phyloP scores from a whole-genome alignment of 2,888 invertebrate species.

The Chirona hameri region DNA sequence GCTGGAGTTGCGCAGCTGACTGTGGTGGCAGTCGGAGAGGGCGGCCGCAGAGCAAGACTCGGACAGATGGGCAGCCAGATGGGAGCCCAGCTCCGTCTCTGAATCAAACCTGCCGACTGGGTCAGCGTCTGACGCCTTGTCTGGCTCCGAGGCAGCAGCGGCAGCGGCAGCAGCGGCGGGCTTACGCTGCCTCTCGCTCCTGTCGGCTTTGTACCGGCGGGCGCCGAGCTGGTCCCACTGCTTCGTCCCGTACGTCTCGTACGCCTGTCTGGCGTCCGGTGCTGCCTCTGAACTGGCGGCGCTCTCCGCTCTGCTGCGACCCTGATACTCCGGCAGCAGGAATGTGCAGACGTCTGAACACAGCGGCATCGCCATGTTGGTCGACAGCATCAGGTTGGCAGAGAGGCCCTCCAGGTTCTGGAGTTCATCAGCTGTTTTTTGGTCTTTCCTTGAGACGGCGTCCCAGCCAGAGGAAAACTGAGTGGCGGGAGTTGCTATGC shows the following conservation, averaged over 20 bases:
- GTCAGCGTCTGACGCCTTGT: neutral
- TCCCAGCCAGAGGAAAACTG: neutral
- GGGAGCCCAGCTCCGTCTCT: neutral
- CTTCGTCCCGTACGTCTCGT: neutral
- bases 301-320: no score
- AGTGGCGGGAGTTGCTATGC: neutral
- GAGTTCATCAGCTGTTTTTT: no score
- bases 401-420: no score
- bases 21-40: neutral
- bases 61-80: neutral
- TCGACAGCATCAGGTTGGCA: neutral
- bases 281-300: neutral
- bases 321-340: neutral
- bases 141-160: neutral
- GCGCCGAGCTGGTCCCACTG: neutral
- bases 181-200: no score
- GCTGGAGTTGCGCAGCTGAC: slow-evolving; percentile 1
- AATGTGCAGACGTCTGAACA: neutral
- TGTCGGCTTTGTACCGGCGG: no score
- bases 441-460: neutral
- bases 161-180: neutral
- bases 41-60: no score
- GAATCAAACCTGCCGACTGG: neutral
- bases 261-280: neutral
- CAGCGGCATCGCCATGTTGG: neutral